These are phyloP conservation scores for Micromesistius poutassou DNA, from an alignment of 2,797 vertebrate species.

Conservation along the genomic window DNA sequence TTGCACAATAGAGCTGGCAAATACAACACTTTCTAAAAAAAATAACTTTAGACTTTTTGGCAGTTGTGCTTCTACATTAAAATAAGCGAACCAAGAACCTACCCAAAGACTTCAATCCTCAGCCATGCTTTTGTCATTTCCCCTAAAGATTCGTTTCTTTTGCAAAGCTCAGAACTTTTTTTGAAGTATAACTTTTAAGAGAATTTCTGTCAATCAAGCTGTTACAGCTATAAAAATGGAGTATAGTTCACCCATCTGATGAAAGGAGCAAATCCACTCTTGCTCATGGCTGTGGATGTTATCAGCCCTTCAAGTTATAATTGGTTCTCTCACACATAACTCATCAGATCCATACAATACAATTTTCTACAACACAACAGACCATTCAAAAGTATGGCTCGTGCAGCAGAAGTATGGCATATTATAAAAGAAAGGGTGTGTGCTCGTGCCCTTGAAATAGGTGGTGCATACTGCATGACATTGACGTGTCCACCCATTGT, in stretches of 20 bases:
- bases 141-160: conserved; percentile 1
- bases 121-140: background rate
- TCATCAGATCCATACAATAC: conserved; percentile 6
- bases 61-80: background rate
- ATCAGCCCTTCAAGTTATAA: background rate
- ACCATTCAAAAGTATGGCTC: background rate
- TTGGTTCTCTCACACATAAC: conserved; percentile 3
- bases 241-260: conserved; percentile 11
- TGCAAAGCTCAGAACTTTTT: conserved; percentile 10
- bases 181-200: conserved; percentile 3
- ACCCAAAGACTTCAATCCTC: background rate
- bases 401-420: background rate
- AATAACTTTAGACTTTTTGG: background rate
- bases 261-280: background rate
- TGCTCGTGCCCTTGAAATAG: too few relatives aligned
- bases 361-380: background rate
- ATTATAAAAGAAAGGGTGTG: background rate
- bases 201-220: conserved; percentile 16
- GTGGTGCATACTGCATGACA: background rate
- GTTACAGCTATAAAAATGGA: background rate
- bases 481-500: background rate
- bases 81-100: background rate
- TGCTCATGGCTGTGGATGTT: conserved; percentile 2
- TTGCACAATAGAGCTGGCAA: background rate
- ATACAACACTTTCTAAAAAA: background rate